Evolutionary conservation across 2,888 invertebrate species (phyloP).

Genomic region (Cephus rjabovi): DNA sequence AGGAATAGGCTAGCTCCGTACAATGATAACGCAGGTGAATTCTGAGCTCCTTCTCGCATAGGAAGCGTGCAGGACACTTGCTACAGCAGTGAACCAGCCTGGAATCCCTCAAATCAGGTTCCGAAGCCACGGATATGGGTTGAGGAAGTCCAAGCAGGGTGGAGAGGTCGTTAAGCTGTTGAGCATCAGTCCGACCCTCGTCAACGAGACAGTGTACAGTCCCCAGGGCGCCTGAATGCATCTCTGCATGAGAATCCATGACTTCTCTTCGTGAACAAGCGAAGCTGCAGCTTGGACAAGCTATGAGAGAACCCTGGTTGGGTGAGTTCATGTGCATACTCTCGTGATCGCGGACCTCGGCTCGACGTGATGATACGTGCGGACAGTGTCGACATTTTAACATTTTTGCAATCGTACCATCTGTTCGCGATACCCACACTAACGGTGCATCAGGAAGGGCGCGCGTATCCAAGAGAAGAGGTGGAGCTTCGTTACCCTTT

Average conservation of each 20-base stretch:
- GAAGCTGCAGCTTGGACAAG: slow-evolving; percentile 85
- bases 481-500: slow-evolving; percentile 47
- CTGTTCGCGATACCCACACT: slow-evolving; percentile 79
- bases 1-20: slow-evolving; percentile 74
- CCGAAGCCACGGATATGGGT: slow-evolving; percentile 46
- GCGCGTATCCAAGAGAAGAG: slow-evolving; percentile 65
- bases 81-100: slow-evolving; percentile 77
- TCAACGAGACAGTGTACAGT: slow-evolving; percentile 80
- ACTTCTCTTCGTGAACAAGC: slow-evolving; percentile 79
- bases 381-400: slow-evolving; percentile 88
- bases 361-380: slow-evolving; percentile 83
- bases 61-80: slow-evolving; percentile 86
- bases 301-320: slow-evolving; percentile 70
- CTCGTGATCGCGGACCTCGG: slow-evolving; percentile 86
- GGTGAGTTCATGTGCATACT: slow-evolving; percentile 76
- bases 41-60: slow-evolving; percentile 79
- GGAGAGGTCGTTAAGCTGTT: slow-evolving; percentile 53
- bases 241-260: slow-evolving; percentile 79
- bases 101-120: slow-evolving; percentile 54
- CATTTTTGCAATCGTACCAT: slow-evolving; percentile 82
- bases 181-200: slow-evolving; percentile 70
- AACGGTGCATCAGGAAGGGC: slow-evolving; percentile 75
- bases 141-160: slow-evolving; percentile 49
- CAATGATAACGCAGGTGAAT: slow-evolving; percentile 81
- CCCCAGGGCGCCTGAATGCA: slow-evolving; percentile 79